Evolutionary conservation across 2,113 vertebrate species (phyloP), one percentile per base, ranked within the genome.

Genomic region (Oncorhynchus kisutch): DNA sequence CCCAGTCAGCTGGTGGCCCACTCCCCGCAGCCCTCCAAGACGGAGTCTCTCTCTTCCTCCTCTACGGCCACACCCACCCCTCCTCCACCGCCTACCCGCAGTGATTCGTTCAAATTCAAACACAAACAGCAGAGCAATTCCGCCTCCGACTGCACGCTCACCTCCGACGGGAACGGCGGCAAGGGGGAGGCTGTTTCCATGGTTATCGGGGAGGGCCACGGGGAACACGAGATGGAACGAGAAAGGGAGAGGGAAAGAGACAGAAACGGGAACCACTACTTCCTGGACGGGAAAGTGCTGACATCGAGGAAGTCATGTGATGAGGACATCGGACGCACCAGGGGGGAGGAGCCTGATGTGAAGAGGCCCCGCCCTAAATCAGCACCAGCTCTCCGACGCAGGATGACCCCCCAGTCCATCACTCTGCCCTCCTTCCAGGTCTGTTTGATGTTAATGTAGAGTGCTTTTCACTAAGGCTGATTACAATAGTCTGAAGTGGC

Each of bases 41-140:
- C 91, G 0, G 93, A 94, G 14, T 88, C 89, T n/a, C 84, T 87
- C 60, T 90, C 91, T 62, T 91, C 90, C 20, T 91, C 90, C 14
- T 90, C 91, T 54, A 54, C 51, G 1, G 51, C 51, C 67, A 91
- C 90, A 3, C 54, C 68, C 2, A 75, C 92, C 0, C 97, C 97
- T 71, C 97, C 97, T 0, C 96, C 96, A 5, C 97, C 97, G 45
- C 97, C 97, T 22, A 95, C 94, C 69, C 95, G 96, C 80, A 97
- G 95, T 0, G 97, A 99, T 91, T 99, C 97, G 29, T 98, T 98
- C 77, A 99, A 97, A 82, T 98, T 97, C 88, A 97, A 98, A 85
- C 97, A 98, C 74, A 96, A 96, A 84, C 96, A 96, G 71, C 96
- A 99, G 84, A 92, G 95, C 54, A 97, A 96, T 85, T 99, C 97